Evolutionary conservation across 2,888 invertebrate species (phyloP), one percentile per base, ranked within the genome.

Genomic region (Leptothorax acervorum): DNA sequence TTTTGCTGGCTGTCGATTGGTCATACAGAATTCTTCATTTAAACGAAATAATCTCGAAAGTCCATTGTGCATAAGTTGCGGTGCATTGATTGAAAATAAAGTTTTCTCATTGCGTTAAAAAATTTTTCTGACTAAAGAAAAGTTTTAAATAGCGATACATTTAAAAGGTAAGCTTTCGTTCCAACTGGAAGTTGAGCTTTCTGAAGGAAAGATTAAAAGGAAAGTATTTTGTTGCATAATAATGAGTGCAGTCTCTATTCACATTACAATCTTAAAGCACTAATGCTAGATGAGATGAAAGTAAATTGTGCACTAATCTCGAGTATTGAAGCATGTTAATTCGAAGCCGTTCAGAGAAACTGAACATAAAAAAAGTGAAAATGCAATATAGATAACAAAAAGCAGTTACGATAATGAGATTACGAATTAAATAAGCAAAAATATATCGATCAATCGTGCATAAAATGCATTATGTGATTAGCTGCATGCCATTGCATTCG

Each of bases 401-500:
- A 2, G 57, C 5, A 18, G 57, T 79, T 45, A 31, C 57, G 31
- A 45, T 51, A 68, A 68, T 31, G 11, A 79, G 35, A 60, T 45
- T 45, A 35, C 60, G 18, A 48, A 60, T 70, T 48, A 48, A 79
- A 48, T 79, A 66, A 15, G 23, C 42, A 15, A 28, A 70, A 62
- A 60, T 51, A 60, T 23, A 65, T 48, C n/a, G 28, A 28, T 71
- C 71, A 23, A 81, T 62, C n/a, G 76, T 45, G 78, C 68, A 23
- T 78, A 70, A 71, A 71, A 71, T 81, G 70, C 28, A 71, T 81
- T 18, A 48, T n/a, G 18, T 28, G 71, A 71, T 81, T 81, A 81
- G 28, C n/a, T 35, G 45, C 45, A 5, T 45, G 57, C 57, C 68
- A n/a, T 23, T 79, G 57, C 57, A 57, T 53, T 68, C 35, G 35